Evolutionary conservation across 1,140 invertebrate species (phyloP).

Genomic region (Polyergus mexicanus): DNA sequence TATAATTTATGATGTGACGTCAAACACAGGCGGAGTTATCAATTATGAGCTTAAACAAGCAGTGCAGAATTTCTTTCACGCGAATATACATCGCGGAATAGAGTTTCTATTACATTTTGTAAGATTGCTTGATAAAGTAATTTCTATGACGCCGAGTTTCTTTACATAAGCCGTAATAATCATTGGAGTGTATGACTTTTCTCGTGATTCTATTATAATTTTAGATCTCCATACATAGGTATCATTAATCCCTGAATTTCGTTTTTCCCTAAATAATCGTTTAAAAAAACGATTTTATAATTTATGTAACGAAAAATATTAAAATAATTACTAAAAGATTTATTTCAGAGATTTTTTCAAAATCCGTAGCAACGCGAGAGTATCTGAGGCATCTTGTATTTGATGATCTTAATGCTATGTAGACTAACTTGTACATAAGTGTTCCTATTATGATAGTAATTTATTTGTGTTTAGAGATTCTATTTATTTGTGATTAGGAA

Average conservation of each 20-base stretch:
- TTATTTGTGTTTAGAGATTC: conserved; percentile 44
- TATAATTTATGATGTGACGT: conserved; percentile 63
- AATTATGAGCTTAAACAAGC: conserved; percentile 13
- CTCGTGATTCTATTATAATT: not conserved
- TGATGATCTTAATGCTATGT: conserved; percentile 16
- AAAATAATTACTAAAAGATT: not conserved
- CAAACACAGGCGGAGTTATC: not conserved
- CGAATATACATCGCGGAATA: not conserved
- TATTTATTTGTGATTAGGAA: not conserved
- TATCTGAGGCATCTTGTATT: conserved; percentile 30
- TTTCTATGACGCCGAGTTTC: not conserved
- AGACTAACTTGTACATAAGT: conserved; percentile 36
- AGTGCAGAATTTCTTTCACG: not conserved
- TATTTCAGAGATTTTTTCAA: not conserved
- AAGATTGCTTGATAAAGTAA: not conserved
- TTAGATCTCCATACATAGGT: not conserved
- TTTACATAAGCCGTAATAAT: not conserved
- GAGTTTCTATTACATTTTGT: conserved; percentile 12
- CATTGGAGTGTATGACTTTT: not conserved
- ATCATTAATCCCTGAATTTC: not conserved
- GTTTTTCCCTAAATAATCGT: no score
- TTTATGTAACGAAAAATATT: not conserved
- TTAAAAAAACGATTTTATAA: not conserved
- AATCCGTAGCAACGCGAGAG: not conserved
- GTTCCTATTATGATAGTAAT: conserved; percentile 66